A percentile compares a stretch with the other conserved stretches of the same genome.
Conservation (phyloP, 2,888 invertebrate species). For the Eristalis arbustorum region DNA sequence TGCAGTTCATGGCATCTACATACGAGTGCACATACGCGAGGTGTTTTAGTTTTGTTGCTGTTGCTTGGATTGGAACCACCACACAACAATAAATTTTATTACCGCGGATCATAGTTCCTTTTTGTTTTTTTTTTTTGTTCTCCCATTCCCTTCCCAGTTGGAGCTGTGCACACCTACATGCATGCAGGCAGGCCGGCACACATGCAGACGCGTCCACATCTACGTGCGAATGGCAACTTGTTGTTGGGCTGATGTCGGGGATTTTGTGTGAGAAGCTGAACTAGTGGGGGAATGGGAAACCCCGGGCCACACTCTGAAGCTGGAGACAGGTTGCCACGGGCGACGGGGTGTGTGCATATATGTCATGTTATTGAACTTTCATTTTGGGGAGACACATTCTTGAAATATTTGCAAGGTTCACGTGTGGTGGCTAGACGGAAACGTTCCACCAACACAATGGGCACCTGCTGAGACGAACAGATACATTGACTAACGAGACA, state of each 20-base stretch:
- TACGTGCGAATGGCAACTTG: conserved; percentile 44
- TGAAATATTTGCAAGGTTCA: conserved; percentile 39
- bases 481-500: no score
- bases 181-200: not conserved
- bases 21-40: not conserved
- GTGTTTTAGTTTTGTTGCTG: conserved; percentile 38
- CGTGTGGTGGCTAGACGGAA: not conserved
- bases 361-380: conserved; percentile 58
- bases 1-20: not conserved
- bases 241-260: conserved; percentile 38
- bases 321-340: not conserved
- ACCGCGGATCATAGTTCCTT: conserved; percentile 61
- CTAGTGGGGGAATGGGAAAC: conserved; percentile 33
- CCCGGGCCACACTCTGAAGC: conserved; percentile 31
- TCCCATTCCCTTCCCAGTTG: conserved; percentile 11
- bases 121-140: conserved; percentile 4
- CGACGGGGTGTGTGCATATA: conserved; percentile 27
- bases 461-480: no score
- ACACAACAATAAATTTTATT: conserved; percentile 65
- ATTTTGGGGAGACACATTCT: conserved; percentile 50
- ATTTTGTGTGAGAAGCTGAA: conserved; percentile 53
- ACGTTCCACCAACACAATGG: no score
- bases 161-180: conserved; percentile 19
- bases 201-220: not conserved
- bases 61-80: conserved; percentile 45